Evolutionary conservation across 30 jellyfish, hydroid and myxozoan species (phyloP), one percentile per base, ranked within the genome.

Genomic region (Morbakka virulenta): DNA sequence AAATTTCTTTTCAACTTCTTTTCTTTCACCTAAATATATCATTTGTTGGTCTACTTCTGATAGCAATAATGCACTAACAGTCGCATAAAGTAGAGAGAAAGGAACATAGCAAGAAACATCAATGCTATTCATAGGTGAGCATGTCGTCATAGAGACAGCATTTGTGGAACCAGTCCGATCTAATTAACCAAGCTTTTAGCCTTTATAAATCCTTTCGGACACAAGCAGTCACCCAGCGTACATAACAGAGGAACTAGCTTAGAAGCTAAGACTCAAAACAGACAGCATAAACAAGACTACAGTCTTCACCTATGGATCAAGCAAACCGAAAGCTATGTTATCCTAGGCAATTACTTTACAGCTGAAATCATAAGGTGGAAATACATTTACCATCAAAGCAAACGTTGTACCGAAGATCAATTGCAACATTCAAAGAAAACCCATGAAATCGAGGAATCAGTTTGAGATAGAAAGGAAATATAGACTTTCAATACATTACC

Each of bases 131-230:
- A n/a, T n/a, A n/a, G n/a, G n/a, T n/a, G n/a, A n/a, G n/a, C n/a
- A n/a, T n/a, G 70, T 68, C 13, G 79, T 72, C n/a, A 36, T 72
- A 79, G 79, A 72, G 26, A 72, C 84, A n/a, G 82, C 84, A 17
- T 31, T 50, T 20, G 79, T 50, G 28, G 52, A 72, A n/a, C n/a
- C n/a, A 14, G 82, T 26, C n/a, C 29, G 32, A 28, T 17, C 34
- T 48, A 31, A 64, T n/a, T n/a, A n/a, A n/a, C n/a, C n/a, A n/a
- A n/a, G n/a, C n/a, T n/a, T n/a, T n/a, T n/a, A n/a, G n/a, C 25
- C 62, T 2, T 25, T 28, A 3, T 70, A 21, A 29, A 52, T 75
- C 4, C 13, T 57, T 33, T 0, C 26, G 53, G 84, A 72, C 84
- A 51, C 50, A 14, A 79, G 82, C 28, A 72, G 78, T 33, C 78